Conservation (phyloP, 2,888 invertebrate genomes). For the Pammene fasciana region DNA sequence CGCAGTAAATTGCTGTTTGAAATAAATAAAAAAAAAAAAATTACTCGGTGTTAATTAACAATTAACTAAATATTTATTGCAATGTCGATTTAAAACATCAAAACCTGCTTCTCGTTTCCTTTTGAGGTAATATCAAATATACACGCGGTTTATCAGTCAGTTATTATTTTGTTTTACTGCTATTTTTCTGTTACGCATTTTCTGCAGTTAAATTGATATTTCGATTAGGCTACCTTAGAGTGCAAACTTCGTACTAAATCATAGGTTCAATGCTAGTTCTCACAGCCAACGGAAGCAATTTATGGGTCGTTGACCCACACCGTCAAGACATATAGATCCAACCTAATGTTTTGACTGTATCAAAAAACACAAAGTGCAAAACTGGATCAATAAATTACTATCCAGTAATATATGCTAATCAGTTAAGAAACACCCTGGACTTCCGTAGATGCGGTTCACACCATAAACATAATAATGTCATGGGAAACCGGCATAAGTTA, state of each 20-base stretch:
- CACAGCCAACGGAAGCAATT: slow-evolving; percentile 46
- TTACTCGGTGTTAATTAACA: too few relatives aligned
- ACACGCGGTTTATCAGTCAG: too few relatives aligned
- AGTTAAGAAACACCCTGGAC: slow-evolving; percentile 64
- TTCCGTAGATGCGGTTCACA: slow-evolving; percentile 58
- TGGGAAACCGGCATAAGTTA: slow-evolving; percentile 35
- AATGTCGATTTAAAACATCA: too few relatives aligned
- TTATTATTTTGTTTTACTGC: too few relatives aligned
- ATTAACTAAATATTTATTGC: too few relatives aligned
- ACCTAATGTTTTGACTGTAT: slow-evolving; percentile 46
- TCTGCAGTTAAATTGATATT: too few relatives aligned
- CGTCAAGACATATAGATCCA: slow-evolving; percentile 37
- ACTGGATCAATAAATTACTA: slow-evolving; percentile 50
- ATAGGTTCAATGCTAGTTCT: slow-evolving; percentile 44
- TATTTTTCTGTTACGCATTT: too few relatives aligned
- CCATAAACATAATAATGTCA: slow-evolving; percentile 40
- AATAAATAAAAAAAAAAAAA: too few relatives aligned
- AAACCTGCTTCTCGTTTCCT: too few relatives aligned
- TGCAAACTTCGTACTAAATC: slow-evolving; percentile 29
- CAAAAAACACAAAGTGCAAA: slow-evolving; percentile 43
- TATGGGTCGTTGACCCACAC: slow-evolving; percentile 45
- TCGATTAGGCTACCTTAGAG: not conserved
- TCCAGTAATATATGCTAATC: slow-evolving; percentile 61
- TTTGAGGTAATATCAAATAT: too few relatives aligned
- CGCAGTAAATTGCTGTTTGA: too few relatives aligned